These are phyloP conservation scores for Agrotis clavis DNA, from an alignment of 2,888 invertebrate genomes.

Conservation along the genomic window DNA sequence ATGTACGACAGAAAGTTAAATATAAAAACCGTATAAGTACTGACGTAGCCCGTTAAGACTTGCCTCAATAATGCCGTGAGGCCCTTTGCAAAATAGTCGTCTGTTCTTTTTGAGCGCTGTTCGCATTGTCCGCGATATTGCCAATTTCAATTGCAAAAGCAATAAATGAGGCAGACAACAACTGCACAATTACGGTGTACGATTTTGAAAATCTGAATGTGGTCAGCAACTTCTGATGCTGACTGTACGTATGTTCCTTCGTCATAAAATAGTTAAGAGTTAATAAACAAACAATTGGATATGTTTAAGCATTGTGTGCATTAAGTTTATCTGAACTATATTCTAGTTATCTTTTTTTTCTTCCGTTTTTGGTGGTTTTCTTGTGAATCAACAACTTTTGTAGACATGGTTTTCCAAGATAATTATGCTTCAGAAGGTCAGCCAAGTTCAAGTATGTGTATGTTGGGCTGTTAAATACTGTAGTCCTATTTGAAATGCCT, in stretches of 20 bases:
- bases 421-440: slow-evolving; percentile 14
- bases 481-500: not conserved
- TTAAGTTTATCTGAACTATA: slow-evolving; percentile 1
- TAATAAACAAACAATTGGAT: not conserved
- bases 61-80: too few relatives aligned
- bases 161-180: not conserved
- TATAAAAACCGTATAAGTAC: too few relatives aligned
- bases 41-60: too few relatives aligned
- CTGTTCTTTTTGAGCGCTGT: not conserved
- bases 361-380: not conserved
- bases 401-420: slow-evolving; percentile 12
- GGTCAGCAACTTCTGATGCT: too few relatives aligned
- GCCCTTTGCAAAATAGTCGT: not conserved
- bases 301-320: not conserved
- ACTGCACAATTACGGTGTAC: too few relatives aligned
- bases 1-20: too few relatives aligned
- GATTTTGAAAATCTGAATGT: too few relatives aligned
- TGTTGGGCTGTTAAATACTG: not conserved
- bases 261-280: not conserved
- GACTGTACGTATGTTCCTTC: not conserved
- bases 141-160: slow-evolving; percentile 8
- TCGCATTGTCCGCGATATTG: slow-evolving; percentile 2
- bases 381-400: slow-evolving; percentile 12
- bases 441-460: slow-evolving; percentile 36
- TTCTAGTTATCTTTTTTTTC: slow-evolving; percentile 8